Evolutionary conservation across 2,888 invertebrate genomes (phyloP), one percentile per base, ranked within the genome.

Genomic region (Pterostichus madidus): DNA sequence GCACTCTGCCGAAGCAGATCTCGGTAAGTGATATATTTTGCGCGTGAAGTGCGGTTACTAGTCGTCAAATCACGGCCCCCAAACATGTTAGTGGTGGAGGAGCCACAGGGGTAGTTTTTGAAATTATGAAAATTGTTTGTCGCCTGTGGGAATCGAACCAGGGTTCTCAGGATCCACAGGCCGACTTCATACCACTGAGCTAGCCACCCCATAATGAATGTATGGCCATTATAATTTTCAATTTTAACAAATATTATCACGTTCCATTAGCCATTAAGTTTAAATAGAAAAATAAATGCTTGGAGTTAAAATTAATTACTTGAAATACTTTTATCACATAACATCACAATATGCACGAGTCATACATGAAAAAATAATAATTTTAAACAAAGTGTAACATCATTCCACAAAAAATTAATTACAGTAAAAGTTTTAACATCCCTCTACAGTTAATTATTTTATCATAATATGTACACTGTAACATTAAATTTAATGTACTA

Each of bases 341-440:
- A 39, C 39, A n/a, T 5, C 49, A 49, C n/a, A 49, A 49, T 32
- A 64, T 64, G 35, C 64, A 64, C 10, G 64, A n/a, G 11, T 64
- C 0, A 64, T 64, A 24, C 3, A 2, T 2, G 3, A 24, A 24
- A 64, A 64, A 64, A 64, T 35, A 64, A 35, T 64, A 64, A 64
- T 64, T 32, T 64, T 2, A 64, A 64, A 64, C 64, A 49, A 64
- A 59, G 64, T 35, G 64, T 64, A 61, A 8, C 61, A 61, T 59
- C 64, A 32, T 32, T 39, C 8, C 8, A 32, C 35, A 64, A 64
- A 64, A 64, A 64, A 64, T 64, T 64, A 64, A 64, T 64, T 64
- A 64, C 64, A 35, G 64, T n/a, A 35, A 64, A 64, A 64, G 35
- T 32, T 64, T 64, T 35, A 39, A 35, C 64, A 64, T 64, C 64